These are phyloP conservation scores for Caracal caracal DNA, from an alignment of 2,113 vertebrate species.

Conservation along the genomic window DNA sequence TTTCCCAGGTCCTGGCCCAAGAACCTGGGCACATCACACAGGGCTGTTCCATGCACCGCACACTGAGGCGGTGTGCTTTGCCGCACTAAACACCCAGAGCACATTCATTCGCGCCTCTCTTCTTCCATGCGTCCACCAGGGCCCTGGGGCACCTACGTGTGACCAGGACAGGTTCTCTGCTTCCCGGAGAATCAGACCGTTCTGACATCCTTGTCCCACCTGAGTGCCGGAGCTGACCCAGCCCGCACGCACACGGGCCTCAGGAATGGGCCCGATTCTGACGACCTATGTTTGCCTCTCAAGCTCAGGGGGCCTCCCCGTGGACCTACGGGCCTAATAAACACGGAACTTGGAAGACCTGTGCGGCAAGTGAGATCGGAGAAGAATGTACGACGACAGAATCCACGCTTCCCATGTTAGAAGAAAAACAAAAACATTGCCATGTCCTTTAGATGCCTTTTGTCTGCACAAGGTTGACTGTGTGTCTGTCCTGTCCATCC, in stretches of 20 bases:
- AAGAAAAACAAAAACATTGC: background rate
- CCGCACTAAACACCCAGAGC: too few relatives aligned
- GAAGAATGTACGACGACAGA: too few relatives aligned
- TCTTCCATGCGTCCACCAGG: background rate
- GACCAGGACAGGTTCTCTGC: accelerated
- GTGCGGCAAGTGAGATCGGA: background rate
- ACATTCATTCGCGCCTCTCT: accelerated
- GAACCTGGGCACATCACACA: accelerated
- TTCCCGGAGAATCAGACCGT: background rate
- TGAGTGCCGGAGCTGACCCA: too few relatives aligned
- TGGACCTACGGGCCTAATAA: accelerated
- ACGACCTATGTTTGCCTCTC: accelerated
- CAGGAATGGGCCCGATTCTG: accelerated
- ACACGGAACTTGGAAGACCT: background rate
- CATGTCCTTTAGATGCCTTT: accelerated
- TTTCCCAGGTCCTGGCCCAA: too few relatives aligned
- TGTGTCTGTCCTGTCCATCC: accelerated
- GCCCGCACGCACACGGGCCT: accelerated
- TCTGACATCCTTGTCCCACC: accelerated
- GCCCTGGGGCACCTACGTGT: accelerated
- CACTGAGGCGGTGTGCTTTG: too few relatives aligned
- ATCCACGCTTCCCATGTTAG: background rate
- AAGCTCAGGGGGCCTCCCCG: background rate
- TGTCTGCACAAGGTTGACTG: accelerated
- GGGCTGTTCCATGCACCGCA: accelerated